Percentiles rank a stretch among this genome's conserved stretches.
These are phyloP conservation scores for Gari tellinella DNA, from an alignment of 2,888 invertebrate species.

Conservation along the genomic window DNA sequence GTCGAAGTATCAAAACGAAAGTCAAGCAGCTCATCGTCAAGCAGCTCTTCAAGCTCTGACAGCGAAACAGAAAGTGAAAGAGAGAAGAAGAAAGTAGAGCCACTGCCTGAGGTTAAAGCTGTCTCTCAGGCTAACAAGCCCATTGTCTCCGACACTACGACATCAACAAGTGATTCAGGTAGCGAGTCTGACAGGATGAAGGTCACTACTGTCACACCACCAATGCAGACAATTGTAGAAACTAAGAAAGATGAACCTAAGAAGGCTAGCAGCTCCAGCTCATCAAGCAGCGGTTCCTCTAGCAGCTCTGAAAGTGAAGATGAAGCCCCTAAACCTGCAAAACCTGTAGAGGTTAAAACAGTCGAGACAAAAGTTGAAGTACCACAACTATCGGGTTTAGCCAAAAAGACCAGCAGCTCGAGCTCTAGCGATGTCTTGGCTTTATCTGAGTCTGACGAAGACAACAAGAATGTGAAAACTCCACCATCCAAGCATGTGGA, in stretches of 20 bases:
- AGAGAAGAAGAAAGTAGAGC: neutral
- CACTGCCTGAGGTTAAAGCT: neutral
- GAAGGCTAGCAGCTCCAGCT: too few relatives aligned
- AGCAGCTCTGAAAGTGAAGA: slow-evolving; percentile 36
- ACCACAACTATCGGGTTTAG: neutral
- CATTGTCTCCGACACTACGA: too few relatives aligned
- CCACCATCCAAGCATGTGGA: slow-evolving; percentile 4
- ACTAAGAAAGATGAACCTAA: too few relatives aligned
- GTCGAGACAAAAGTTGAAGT: slow-evolving; percentile 1
- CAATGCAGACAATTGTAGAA: neutral
- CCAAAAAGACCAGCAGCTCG: slow-evolving; percentile 6
- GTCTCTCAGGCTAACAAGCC: too few relatives aligned
- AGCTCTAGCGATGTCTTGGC: slow-evolving; percentile 38
- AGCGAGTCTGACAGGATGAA: too few relatives aligned
- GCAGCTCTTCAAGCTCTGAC: slow-evolving; percentile 6
- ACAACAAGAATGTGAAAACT: slow-evolving; percentile 33
- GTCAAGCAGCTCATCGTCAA: slow-evolving; percentile 8
- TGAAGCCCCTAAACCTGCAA: slow-evolving; percentile 6
- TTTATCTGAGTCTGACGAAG: slow-evolving; percentile 38
- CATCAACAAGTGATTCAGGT: too few relatives aligned
- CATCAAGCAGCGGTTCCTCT: slow-evolving; percentile 11
- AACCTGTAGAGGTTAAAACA: neutral
- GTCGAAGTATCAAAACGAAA: too few relatives aligned
- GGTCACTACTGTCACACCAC: too few relatives aligned
- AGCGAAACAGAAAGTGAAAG: neutral